These are phyloP conservation scores for Parasteatoda lunata DNA, from an alignment of 2,888 invertebrate genomes.

Conservation along the genomic window DNA sequence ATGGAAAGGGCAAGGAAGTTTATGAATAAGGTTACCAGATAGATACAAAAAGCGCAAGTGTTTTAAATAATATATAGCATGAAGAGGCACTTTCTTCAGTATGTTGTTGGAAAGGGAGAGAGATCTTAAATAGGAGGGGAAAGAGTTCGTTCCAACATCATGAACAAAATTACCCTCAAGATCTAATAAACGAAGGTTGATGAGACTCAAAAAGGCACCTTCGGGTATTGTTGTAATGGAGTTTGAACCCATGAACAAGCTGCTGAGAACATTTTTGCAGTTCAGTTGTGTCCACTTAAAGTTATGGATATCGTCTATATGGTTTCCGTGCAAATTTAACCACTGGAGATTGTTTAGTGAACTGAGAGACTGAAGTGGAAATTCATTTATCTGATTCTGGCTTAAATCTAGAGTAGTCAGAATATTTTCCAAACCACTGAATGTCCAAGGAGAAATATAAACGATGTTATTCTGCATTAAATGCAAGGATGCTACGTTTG, in stretches of 20 bases:
- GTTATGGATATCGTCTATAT: constrained; percentile 41
- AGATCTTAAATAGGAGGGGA: constrained; percentile 31
- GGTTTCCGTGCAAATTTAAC: constrained; percentile 57
- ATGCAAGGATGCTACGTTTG: constrained; percentile 55
- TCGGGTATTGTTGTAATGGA: constrained; percentile 49
- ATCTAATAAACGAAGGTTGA: constrained; percentile 49
- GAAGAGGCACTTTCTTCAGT: constrained; percentile 63
- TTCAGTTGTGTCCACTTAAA: constrained; percentile 51
- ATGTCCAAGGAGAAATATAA: constrained; percentile 36
- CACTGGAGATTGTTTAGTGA: constrained; percentile 46
- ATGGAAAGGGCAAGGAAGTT: constrained; percentile 54
- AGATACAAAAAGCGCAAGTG: constrained; percentile 52
- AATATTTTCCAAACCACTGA: constrained; percentile 52
- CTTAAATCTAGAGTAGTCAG: constrained; percentile 61
- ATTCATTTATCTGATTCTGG: constrained; percentile 50
- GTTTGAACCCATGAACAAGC: constrained; percentile 62
- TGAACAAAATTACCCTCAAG: constrained; percentile 59
- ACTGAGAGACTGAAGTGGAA: constrained; percentile 39
- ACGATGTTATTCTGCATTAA: constrained; percentile 59
- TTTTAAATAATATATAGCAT: constrained; percentile 54
- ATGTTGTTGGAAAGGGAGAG: constrained; percentile 55
- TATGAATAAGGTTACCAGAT: constrained; percentile 57
- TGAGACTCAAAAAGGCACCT: constrained; percentile 52
- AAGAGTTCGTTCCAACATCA: constrained; percentile 47
- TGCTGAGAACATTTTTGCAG: constrained; percentile 32